Evolutionary conservation across 2,797 vertebrate species (phyloP).

Genomic region (Oryzias sinensis): DNA sequence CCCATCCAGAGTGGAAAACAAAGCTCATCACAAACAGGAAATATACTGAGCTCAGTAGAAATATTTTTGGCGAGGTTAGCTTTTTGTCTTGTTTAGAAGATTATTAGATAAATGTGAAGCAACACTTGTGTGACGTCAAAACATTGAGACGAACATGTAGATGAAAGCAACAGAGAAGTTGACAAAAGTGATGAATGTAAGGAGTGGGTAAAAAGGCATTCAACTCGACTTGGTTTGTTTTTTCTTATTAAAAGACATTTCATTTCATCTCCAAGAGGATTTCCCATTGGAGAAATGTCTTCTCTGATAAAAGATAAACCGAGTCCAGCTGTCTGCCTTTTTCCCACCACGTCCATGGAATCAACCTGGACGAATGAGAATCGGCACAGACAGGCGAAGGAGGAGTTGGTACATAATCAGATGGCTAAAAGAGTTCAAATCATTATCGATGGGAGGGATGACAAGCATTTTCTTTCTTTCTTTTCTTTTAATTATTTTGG

Average conservation of each 20-base stretch:
- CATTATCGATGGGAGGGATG: background rate
- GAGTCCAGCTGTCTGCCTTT: too few species aligned
- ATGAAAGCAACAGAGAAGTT: conserved; percentile 4
- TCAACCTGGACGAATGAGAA: too few species aligned
- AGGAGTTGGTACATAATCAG: too few species aligned
- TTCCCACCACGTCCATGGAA: too few species aligned
- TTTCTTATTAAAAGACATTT: too few species aligned
- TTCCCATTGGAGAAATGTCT: too few species aligned
- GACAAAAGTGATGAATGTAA: background rate
- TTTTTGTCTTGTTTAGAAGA: conserved; percentile 23
- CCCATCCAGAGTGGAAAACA: conserved; percentile 68
- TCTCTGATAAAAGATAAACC: too few species aligned
- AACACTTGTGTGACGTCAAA: background rate
- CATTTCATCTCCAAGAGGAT: too few species aligned
- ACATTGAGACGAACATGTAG: conserved; percentile 1
- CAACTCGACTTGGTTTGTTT: too few species aligned
- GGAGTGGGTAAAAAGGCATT: background rate
- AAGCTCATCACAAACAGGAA: conserved; percentile 69
- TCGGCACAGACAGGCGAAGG: too few species aligned
- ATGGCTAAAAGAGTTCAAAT: background rate
- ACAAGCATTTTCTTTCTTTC: too few species aligned
- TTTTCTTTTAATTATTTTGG: too few species aligned
- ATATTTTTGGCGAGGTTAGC: conserved; percentile 17
- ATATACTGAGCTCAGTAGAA: conserved; percentile 23
- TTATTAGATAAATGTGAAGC: conserved; percentile 17